phyloP scores from a whole-genome alignment of 2,797 vertebrate species.

The Acanthiza pusilla region DNA sequence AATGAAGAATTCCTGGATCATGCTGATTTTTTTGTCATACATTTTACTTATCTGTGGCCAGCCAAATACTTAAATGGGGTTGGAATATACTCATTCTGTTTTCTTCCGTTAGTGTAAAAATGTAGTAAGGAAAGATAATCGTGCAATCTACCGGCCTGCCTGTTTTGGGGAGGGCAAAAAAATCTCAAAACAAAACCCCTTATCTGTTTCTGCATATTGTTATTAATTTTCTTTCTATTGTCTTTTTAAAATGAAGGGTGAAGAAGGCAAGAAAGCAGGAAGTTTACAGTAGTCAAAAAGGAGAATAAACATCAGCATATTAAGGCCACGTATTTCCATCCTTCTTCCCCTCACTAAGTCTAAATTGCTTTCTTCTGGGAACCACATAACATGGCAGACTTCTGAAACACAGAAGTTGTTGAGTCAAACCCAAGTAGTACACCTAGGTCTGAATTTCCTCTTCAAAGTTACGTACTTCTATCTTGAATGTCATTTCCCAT shows the following conservation, averaged over 20 bases:
- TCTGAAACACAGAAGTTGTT: background rate
- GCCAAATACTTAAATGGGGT: background rate
- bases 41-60: background rate
- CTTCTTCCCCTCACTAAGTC: background rate
- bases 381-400: background rate
- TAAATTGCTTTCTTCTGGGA: background rate
- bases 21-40: background rate
- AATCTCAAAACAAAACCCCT: accelerated
- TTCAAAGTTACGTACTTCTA: background rate
- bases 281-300: background rate
- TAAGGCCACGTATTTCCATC: background rate
- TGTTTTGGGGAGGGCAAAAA: background rate
- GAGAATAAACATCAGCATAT: background rate
- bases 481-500: background rate
- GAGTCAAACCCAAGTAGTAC: background rate
- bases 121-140: background rate
- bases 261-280: background rate
- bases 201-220: background rate
- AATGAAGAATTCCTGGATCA: background rate
- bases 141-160: background rate
- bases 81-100: background rate
- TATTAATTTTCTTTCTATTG: background rate
- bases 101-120: background rate
- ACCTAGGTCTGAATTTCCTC: background rate
- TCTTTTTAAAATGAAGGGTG: background rate